A percentile compares a stretch with the other conserved stretches of the same genome.
Conservation (phyloP, 2,797 vertebrate species). For the Coreius guichenoti region DNA sequence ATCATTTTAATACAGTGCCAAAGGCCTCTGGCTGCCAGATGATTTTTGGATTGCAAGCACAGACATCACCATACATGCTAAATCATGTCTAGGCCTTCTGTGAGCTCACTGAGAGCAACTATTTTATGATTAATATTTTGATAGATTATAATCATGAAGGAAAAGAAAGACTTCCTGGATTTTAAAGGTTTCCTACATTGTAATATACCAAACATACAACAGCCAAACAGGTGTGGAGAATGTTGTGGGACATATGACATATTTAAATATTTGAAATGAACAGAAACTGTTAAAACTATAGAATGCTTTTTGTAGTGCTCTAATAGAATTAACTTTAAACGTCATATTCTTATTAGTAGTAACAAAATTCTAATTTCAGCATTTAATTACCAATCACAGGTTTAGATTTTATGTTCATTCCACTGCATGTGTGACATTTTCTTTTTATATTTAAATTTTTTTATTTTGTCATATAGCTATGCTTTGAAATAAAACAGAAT, state of each 20-base stretch:
- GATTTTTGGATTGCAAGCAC: constrained; percentile 9
- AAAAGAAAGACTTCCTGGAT: not conserved
- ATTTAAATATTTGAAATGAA: not conserved
- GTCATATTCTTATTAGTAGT: not conserved
- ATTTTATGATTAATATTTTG: constrained; percentile 11
- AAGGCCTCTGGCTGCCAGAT: constrained; percentile 5
- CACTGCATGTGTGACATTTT: not conserved
- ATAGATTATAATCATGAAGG: constrained; percentile 1
- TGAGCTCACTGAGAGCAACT: not conserved
- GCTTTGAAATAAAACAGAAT: not conserved
- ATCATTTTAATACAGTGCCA: not conserved
- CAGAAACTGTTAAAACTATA: too few species aligned
- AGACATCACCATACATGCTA: constrained; percentile 10
- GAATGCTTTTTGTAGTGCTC: not conserved
- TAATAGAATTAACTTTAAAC: not conserved
- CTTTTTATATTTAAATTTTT: too few species aligned
- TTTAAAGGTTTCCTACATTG: not conserved
- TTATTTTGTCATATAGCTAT: not conserved
- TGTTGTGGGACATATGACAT: not conserved
- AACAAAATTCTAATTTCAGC: not conserved
- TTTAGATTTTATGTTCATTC: not conserved
- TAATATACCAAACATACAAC: not conserved
- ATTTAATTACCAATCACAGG: not conserved
- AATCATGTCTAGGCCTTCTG: constrained; percentile 14
- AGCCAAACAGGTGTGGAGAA: not conserved